Base-by-base conservation (phyloP, 1,140 invertebrate species). In the Antheraea pernyi region DNA sequence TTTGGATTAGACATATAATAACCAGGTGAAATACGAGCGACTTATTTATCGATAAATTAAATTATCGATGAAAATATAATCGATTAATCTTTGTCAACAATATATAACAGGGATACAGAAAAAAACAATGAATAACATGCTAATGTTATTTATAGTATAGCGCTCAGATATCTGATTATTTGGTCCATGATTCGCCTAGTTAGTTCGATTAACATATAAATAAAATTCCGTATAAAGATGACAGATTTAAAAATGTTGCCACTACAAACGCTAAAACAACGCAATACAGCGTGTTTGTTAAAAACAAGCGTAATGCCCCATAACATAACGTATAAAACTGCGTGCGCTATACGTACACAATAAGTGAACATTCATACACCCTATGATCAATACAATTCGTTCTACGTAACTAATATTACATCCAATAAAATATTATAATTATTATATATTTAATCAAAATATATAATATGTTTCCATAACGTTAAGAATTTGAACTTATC, bases 401-500 rank as follows among this genome's bases (percentile, higher is more conserved):
- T 69, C 76, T 78, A 78, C 73, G 68, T 69, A 74, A 77, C 78
- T 80, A 78, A 77, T 53, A 53, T 75, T 83, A 77, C 71, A 76
- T 74, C 74, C 75, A 73, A 69, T 79, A 71, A 75, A 77, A 81
- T 83, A 87, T 81, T 82, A 87, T 73, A 78, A 77, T 53, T 53
- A 53, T 42, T 42, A 42, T 42, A 42, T 53, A 53, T n/a, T 53
- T 53, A 53, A 53, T 83, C 72, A 86, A 86, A 88, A 87, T 87
- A 88, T 88, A 88, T 86, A 86, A 83, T 80, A 77, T 83, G 78
- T 76, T 85, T 80, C 78, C 73, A 84, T 86, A 86, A 91, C 86
- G 77, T 86, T 78, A 78, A 85, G 83, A 86, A 83, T 85, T 89
- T 84, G 84, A 89, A 89, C 81, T 84, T 88, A 89, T 79, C 81